These are phyloP conservation scores for Goniozus legneri DNA, from an alignment of 1,140 invertebrate genomes.

Conservation along the genomic window DNA sequence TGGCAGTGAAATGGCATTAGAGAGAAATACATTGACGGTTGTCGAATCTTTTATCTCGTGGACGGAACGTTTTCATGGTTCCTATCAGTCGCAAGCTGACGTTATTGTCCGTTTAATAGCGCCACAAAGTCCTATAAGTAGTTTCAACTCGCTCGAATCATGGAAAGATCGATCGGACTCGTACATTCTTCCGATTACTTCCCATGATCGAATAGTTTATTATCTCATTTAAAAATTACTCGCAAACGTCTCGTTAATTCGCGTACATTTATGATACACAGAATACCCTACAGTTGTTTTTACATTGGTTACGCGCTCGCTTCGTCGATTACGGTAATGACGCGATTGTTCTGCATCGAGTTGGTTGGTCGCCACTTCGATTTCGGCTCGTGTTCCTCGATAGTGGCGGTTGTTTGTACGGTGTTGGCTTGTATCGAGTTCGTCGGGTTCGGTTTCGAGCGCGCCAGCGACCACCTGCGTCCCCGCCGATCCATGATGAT, in stretches of 20 bases:
- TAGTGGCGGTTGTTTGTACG: constrained; percentile 20
- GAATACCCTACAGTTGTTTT: too few species aligned
- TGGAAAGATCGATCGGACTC: too few species aligned
- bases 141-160: too few species aligned
- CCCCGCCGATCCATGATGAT: constrained; percentile 67
- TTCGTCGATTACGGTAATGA: constrained; percentile 74
- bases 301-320: constrained; percentile 56
- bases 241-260: too few species aligned
- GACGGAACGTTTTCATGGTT: constrained; percentile 29
- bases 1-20: background rate
- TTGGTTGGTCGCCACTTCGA: constrained; percentile 44
- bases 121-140: constrained; percentile 10
- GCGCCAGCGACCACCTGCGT: constrained; percentile 67
- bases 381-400: constrained; percentile 28
- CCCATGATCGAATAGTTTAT: too few species aligned
- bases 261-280: too few species aligned
- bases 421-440: constrained; percentile 17
- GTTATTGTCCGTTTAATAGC: constrained; percentile 27
- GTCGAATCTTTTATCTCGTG: constrained; percentile 9
- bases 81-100: constrained; percentile 21
- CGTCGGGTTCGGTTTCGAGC: constrained; percentile 33
- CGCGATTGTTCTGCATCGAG: constrained; percentile 53
- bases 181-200: too few species aligned
- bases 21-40: background rate
- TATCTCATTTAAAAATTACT: too few species aligned